These are phyloP conservation scores for Drosophila kohkoa DNA, from an alignment of 1,140 invertebrate species.

Conservation along the genomic window DNA sequence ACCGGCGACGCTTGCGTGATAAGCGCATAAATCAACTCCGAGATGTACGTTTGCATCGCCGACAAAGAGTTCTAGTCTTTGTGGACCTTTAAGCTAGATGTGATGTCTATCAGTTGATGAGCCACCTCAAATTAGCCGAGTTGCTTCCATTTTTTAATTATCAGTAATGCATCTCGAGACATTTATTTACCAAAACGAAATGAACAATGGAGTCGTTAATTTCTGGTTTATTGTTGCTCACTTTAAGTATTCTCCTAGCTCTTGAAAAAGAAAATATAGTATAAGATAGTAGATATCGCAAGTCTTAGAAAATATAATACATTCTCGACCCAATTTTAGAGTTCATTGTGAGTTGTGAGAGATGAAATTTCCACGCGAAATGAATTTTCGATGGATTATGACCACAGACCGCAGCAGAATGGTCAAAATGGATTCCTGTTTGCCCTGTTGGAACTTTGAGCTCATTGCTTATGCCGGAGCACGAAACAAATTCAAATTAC, in stretches of 20 bases:
- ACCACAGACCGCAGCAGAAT: neutral
- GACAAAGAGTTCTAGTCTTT: neutral
- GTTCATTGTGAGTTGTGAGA: conserved; percentile 10
- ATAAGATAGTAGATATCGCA: neutral
- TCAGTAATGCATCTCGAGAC: conserved; percentile 40
- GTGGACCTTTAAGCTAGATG: neutral
- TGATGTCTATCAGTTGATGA: neutral
- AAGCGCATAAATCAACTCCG: conserved; percentile 76
- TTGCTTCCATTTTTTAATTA: conserved; percentile 51
- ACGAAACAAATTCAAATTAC: conserved; percentile 84
- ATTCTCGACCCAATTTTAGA: neutral
- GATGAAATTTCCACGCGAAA: conserved; percentile 12
- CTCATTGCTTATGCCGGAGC: conserved; percentile 81
- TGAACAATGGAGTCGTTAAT: conserved; percentile 35
- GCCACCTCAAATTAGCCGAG: conserved; percentile 23
- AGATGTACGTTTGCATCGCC: neutral
- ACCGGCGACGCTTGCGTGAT: conserved; percentile 73
- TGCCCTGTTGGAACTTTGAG: neutral
- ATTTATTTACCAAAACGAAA: neutral
- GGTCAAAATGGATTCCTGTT: neutral
- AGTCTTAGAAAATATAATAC: no score
- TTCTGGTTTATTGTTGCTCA: conserved; percentile 34
- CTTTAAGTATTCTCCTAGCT: conserved; percentile 9
- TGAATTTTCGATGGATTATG: conserved; percentile 32
- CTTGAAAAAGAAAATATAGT: neutral